Evolutionary conservation across 2,113 vertebrate genomes (phyloP).

Genomic region (Piaya cayana): DNA sequence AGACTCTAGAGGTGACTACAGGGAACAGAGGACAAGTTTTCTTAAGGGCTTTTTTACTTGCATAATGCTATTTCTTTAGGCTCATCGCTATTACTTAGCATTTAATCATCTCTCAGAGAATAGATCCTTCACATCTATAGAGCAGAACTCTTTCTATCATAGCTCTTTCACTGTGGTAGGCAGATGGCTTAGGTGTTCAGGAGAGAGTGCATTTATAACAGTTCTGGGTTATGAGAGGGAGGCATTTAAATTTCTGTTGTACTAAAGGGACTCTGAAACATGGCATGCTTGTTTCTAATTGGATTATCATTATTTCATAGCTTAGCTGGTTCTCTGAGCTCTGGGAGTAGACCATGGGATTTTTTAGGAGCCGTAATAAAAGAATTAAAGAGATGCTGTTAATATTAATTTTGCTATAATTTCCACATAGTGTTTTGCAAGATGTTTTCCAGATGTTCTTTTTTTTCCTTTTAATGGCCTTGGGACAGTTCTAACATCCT

Average conservation of each 20-base stretch:
- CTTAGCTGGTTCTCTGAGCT: neutral
- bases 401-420: neutral
- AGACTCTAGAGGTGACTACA: neutral
- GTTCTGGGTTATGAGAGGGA: constrained; percentile 9
- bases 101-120: neutral
- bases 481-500: neutral
- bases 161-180: neutral
- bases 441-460: neutral
- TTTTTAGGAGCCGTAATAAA: neutral
- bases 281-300: neutral
- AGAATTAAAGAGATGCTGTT: neutral
- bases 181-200: neutral
- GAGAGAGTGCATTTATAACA: neutral
- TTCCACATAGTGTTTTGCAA: neutral
- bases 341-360: neutral
- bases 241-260: constrained; percentile 1
- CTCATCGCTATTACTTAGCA: neutral
- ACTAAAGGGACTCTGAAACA: neutral
- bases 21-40: neutral
- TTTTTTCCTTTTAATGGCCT: neutral
- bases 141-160: neutral
- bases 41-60: neutral
- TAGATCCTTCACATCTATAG: neutral
- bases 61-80: neutral
- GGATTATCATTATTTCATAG: neutral